Base-by-base conservation (phyloP, 2,888 invertebrate genomes). In the Tupiocoris notatus region DNA sequence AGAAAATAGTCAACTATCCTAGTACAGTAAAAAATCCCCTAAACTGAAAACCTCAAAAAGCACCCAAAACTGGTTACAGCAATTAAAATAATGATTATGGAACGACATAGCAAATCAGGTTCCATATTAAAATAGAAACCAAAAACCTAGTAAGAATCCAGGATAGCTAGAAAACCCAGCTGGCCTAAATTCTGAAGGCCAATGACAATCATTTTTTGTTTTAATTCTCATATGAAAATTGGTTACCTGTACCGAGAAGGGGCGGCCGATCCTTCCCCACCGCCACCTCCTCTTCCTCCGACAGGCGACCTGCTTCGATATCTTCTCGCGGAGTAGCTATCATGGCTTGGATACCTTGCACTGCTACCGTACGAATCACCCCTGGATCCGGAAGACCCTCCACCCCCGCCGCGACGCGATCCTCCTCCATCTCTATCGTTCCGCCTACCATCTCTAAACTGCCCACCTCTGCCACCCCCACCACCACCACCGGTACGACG, bases 401-500 rank as follows among this genome's bases (percentile, higher is more conserved):
- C 83, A 59, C 84, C 85, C 75, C 86, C 85, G 75, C 86, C 84
- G 68, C 86, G 84, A 79, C 86, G 85, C 79, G 84, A 84, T 22
- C 89, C 87, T 21, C 88, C 85, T 81, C 88, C 87, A 80, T 89
- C 87, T 71, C 88, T 84, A 39, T 39, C 39, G 12, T 39, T 39
- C 12, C 39, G 39, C 12, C 39, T 39, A 7, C 39, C 39, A 39
- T 39, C 39, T 39, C 39, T 39, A 12, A 12, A 39, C 39, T 39
- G 39, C 66, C 87, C 86, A 76, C 89, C 86, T 75, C 88, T 86
- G 78, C 89, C 86, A 75, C 88, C 86, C 70, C 88, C 88, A 80
- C 90, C 88, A 78, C 90, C 88, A 78, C 89, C 87, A 76, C 90
- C 89, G 64, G 92, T 88, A 79, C 92, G 90, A 80, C 92, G 88